Evolutionary conservation across 2,113 vertebrate genomes (phyloP), one percentile per base, ranked within the genome.

Genomic region (Willisornis vidua): DNA sequence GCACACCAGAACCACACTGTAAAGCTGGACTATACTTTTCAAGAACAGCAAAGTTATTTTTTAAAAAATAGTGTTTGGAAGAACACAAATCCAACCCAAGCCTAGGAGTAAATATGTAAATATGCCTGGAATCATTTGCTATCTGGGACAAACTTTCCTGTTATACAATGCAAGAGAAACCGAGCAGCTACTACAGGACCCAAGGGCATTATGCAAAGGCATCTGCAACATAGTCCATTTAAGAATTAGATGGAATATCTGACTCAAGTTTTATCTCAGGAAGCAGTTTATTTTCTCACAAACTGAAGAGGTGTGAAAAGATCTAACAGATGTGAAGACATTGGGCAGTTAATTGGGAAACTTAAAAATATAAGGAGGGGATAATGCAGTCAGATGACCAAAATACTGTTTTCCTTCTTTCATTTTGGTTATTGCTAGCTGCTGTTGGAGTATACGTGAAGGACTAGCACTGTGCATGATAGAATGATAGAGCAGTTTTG

Each of bases 1-100:
- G 58, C 28, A 48, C 26, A 45, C 11, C 37, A 62, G 54, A 72
- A 71, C 3, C 66, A 35, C 0, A 0, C 0, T 43, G 48, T 22
- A 81, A 78, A 49, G 43, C 71, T 61, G 70, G 22, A 35, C 22
- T 24, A 2, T 19, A 52, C 65, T 84, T 67, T 58, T 57, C 80
- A 91, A 81, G 31, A 94, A 58, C 0, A 94, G 9, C 3, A 8
- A 59, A 54, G 23, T 41, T 59, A 62, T 11, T 71, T 66, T 55
- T 33, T 1, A 2, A 63, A 59, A 71, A 71, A 17, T 0, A 55
- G 7, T 35, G 14, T 49, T 22, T 26, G 70, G 7, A 84, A 74
- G 65, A 57, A 84, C 49, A 73, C 12, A 68, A 79, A 73, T 58
- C 13, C 28, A 78, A 39, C 29, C 10, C 39, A 78, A 54, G 14